Base-by-base conservation (phyloP, 2,888 invertebrate genomes). In the Embidobia sp. region DNA sequence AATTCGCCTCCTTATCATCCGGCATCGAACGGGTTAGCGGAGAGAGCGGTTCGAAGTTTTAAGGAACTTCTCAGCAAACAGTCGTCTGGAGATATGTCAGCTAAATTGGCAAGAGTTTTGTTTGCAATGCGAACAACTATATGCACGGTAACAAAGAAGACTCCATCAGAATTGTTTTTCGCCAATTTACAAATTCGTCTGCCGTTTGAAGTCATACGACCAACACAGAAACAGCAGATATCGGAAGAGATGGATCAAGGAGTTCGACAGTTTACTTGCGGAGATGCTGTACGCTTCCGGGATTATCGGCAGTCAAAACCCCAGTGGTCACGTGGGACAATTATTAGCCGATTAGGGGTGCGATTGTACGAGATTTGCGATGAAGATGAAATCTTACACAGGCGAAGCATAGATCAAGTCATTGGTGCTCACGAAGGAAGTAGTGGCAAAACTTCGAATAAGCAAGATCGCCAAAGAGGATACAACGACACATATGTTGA, bases 221-320 rank as follows among this genome's bases (percentile, higher is more conserved):
- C 31, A n/a, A 3, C 18, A 8, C 8, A 8, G n/a, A 7, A n/a
- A 2, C n/a, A 7, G 1, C 5, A 15, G 22, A 15, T 29, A 1
- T 2, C 10, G 4, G 8, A 2, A 15, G 27, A 27, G 2, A 4
- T 29, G 3, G 4, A 8, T 3, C 10, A 7, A 18, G 31, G 7
- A 8, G 31, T 22, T 11, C 59, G 59, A 2, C 59, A 59, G 22
- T 22, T 22, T 22, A 22, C 6, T 22, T 22, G 22, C 1, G 46
- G 59, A 0, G 46, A 59, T 19, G 0, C 19, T 8, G 44, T 59
- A 3, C 18, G 33, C 5, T 59, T 59, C 15, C 31, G 31, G 0
- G 59, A 46, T n/a, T 59, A 46, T 22, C 44, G 44, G 2, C 18
- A 3, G 19, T 29, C 19, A 5, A 46, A 31, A n/a, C 44, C 33